phyloP scores from a whole-genome alignment of 2,888 invertebrate species.

The Drosophila kuntzei region DNA sequence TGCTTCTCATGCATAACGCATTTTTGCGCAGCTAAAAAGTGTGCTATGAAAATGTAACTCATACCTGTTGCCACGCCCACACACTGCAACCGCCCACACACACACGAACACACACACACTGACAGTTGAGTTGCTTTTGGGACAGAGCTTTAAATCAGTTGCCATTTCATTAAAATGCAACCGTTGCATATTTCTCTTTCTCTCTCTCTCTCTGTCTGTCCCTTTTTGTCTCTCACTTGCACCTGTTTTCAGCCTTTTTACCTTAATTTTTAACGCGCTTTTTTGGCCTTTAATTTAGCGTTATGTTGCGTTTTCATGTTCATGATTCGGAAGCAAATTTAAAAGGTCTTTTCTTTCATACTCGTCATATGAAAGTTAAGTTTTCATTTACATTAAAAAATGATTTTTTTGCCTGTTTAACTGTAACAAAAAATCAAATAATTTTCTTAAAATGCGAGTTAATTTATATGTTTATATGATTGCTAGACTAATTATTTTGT shows the following conservation, averaged over 20 bases:
- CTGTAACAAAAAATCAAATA: background rate
- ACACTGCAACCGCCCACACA: slow-evolving; percentile 7
- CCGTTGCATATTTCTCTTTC: slow-evolving; percentile 21
- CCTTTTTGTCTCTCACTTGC: background rate
- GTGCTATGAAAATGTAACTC: slow-evolving; percentile 77
- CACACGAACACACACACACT: slow-evolving; percentile 7
- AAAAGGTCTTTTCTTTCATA: slow-evolving; percentile 2
- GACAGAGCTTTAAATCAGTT: slow-evolving; percentile 69
- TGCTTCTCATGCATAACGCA: slow-evolving; percentile 80
- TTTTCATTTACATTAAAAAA: background rate
- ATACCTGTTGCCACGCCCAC: slow-evolving; percentile 71
- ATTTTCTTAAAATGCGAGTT: too few species aligned
- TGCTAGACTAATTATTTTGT: slow-evolving; percentile 4
- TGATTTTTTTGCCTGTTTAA: background rate
- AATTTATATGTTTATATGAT: slow-evolving; percentile 23
- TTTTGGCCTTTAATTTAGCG: slow-evolving; percentile 53
- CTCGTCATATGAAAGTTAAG: background rate
- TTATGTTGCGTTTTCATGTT: slow-evolving; percentile 50
- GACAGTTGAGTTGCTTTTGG: slow-evolving; percentile 42
- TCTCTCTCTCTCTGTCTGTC: background rate
- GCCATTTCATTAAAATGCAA: slow-evolving; percentile 76
- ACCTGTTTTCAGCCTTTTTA: slow-evolving; percentile 15
- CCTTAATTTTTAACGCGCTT: slow-evolving; percentile 25
- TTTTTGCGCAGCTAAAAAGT: slow-evolving; percentile 74
- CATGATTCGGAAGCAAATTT: slow-evolving; percentile 21